Evolutionary conservation across 2,888 invertebrate genomes (phyloP).

Genomic region (Odontocolon sp.): DNA sequence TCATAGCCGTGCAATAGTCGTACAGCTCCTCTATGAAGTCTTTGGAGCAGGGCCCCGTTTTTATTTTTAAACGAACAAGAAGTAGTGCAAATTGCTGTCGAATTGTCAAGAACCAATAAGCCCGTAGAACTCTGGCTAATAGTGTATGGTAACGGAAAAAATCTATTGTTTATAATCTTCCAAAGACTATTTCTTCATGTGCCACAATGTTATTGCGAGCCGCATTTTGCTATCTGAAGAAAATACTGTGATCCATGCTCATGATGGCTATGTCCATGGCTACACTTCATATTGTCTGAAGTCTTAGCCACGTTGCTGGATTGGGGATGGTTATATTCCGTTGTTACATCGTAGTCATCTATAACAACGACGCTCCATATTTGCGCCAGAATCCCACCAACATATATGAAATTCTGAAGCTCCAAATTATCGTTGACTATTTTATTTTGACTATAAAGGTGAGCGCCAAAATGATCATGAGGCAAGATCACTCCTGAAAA

Average conservation of each 20-base stretch:
- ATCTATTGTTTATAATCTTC: slow-evolving; percentile 5
- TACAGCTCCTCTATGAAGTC: not conserved
- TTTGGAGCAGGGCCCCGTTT: too few relatives aligned
- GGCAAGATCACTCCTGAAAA: slow-evolving; percentile 71
- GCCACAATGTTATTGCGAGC: slow-evolving; percentile 59
- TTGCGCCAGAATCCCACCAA: slow-evolving; percentile 71
- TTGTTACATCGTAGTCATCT: slow-evolving; percentile 62
- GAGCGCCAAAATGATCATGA: slow-evolving; percentile 71
- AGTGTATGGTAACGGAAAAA: slow-evolving; percentile 15
- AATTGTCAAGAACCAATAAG: too few relatives aligned
- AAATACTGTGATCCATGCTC: slow-evolving; percentile 68
- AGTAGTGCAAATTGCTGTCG: too few relatives aligned
- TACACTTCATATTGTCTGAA: slow-evolving; percentile 60
- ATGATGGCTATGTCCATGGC: slow-evolving; percentile 63
- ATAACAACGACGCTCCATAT: slow-evolving; percentile 70
- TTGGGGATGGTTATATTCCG: slow-evolving; percentile 40
- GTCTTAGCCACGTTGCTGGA: slow-evolving; percentile 37
- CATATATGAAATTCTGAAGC: slow-evolving; percentile 71
- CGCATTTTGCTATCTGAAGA: slow-evolving; percentile 60
- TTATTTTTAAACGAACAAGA: too few relatives aligned
- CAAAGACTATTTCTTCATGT: slow-evolving; percentile 36
- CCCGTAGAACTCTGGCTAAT: slow-evolving; percentile 6
- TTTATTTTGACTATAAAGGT: slow-evolving; percentile 68
- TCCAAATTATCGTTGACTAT: slow-evolving; percentile 73
- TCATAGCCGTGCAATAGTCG: not conserved